Percentiles rank a stretch among this genome's conserved stretches.
Evolutionary conservation across 2,113 vertebrate species (phyloP).

Genomic region (Mellivora capensis): DNA sequence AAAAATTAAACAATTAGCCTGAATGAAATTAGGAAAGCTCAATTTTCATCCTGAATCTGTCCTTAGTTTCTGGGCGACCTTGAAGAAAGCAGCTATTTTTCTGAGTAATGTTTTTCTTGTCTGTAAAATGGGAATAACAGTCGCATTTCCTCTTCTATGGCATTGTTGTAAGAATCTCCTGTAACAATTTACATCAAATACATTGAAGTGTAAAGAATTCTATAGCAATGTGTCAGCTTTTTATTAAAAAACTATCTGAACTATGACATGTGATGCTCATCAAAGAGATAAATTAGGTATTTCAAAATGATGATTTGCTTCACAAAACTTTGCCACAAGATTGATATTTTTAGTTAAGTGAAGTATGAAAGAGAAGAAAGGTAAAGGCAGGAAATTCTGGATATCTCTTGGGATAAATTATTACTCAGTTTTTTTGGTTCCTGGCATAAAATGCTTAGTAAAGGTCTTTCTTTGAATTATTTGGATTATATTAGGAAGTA

Average conservation of each 20-base stretch:
- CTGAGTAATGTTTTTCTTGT: neutral
- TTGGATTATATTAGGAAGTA: neutral
- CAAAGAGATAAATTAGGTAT: neutral
- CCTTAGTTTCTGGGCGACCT: neutral
- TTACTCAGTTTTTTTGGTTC: neutral
- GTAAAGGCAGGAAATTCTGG: neutral
- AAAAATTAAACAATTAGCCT: constrained; percentile 1
- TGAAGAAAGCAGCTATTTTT: neutral
- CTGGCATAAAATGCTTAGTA: neutral
- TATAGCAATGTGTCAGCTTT: neutral
- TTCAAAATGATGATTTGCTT: constrained; percentile 44
- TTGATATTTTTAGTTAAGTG: neutral
- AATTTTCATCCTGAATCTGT: neutral
- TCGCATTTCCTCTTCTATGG: neutral
- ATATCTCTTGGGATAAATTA: neutral
- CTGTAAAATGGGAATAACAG: neutral
- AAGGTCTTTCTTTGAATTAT: constrained; percentile 10
- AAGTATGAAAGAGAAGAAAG: neutral
- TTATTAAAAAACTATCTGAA: constrained; percentile 2
- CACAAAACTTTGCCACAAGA: neutral
- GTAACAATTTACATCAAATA: neutral
- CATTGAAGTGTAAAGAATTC: neutral
- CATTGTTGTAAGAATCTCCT: neutral
- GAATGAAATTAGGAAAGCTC: neutral
- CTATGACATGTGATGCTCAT: neutral